phyloP scores from a whole-genome alignment of 2,888 invertebrate genomes.

The Dichetophora obliterata region DNA sequence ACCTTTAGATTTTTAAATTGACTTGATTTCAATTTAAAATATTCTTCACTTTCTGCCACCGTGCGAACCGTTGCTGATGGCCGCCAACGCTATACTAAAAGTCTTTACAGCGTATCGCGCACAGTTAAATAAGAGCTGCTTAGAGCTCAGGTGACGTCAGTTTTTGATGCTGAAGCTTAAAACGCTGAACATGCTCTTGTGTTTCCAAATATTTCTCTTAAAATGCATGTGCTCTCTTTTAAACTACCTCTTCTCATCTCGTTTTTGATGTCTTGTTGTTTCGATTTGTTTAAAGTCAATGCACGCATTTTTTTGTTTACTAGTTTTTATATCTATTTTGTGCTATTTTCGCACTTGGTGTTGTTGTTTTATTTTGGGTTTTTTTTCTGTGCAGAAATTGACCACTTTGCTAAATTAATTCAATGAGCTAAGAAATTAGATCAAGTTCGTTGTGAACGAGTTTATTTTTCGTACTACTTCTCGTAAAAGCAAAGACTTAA shows the following conservation, averaged over 20 bases:
- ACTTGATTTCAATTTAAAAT: no score
- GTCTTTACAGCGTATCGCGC: slow-evolving; percentile 56
- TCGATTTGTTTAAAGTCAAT: slow-evolving; percentile 26
- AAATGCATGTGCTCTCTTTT: background rate
- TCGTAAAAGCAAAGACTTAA: slow-evolving; percentile 39
- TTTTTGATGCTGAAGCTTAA: slow-evolving; percentile 39
- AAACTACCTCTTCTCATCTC: background rate
- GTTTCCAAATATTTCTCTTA: background rate
- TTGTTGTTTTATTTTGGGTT: background rate
- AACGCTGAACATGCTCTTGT: background rate
- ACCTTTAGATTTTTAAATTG: slow-evolving; percentile 6
- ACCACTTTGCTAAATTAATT: slow-evolving; percentile 26
- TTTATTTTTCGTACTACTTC: slow-evolving; percentile 35
- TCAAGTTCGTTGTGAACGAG: slow-evolving; percentile 44
- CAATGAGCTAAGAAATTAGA: slow-evolving; percentile 21
- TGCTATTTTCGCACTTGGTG: slow-evolving; percentile 15
- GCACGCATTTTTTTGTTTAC: slow-evolving; percentile 27
- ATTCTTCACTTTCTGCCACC: background rate
- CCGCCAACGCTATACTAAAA: slow-evolving; percentile 69
- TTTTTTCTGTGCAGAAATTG: slow-evolving; percentile 9
- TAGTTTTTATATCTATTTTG: background rate
- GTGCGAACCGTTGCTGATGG: slow-evolving; percentile 61
- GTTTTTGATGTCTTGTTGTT: background rate
- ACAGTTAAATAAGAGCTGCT: slow-evolving; percentile 62
- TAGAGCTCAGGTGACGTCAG: slow-evolving; percentile 59